Conservation (phyloP, 2,888 invertebrate genomes). For the Lasioglossum figueresi region DNA sequence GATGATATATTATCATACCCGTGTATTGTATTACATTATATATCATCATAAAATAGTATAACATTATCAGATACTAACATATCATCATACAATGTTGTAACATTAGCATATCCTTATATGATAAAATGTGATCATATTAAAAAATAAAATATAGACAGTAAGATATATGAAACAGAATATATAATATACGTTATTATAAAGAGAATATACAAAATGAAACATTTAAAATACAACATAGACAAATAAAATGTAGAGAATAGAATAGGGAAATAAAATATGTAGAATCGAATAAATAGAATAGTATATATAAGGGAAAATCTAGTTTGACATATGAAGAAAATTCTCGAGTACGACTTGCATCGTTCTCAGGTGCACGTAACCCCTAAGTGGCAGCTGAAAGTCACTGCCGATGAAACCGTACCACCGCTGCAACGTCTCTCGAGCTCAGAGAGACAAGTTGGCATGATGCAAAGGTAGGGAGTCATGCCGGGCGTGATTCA, state of each 20-base stretch:
- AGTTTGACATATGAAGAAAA: background rate
- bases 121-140: background rate
- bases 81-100: background rate
- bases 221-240: background rate
- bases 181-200: too few relatives aligned
- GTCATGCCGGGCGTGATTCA: background rate
- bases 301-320: background rate
- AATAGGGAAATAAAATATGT: background rate
- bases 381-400: conserved; percentile 10
- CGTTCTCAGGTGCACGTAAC: conserved; percentile 4
- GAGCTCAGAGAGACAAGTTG: background rate
- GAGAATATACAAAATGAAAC: too few relatives aligned
- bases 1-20: too few relatives aligned
- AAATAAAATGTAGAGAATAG: background rate
- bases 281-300: background rate
- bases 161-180: too few relatives aligned
- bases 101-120: background rate
- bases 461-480: conserved; percentile 5
- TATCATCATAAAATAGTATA: too few relatives aligned
- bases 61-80: too few relatives aligned
- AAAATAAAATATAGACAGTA: background rate
- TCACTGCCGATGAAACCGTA: conserved; percentile 9
- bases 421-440: background rate
- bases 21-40: too few relatives aligned
- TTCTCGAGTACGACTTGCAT: background rate